Evolutionary conservation across 1,140 invertebrate species (phyloP), one percentile per base, ranked within the genome.

Genomic region (Pogonomyrmex barbatus): DNA sequence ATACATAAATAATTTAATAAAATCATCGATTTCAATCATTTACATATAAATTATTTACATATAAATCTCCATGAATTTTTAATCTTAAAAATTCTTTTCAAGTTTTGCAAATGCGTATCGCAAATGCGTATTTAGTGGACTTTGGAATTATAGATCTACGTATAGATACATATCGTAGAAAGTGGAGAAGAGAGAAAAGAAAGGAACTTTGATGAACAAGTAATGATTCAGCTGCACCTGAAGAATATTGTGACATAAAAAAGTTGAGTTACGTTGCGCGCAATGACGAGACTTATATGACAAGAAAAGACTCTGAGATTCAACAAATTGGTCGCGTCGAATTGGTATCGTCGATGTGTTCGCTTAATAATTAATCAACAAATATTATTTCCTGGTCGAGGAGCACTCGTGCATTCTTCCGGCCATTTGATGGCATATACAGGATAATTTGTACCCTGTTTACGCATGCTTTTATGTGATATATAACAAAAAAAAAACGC

Each of bases 301-400:
- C 56, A 63, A 67, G 36, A 78, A 42, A 63, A 71, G 67, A 77
- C 47, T 85, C 36, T 47, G 47, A 87, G 70, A 89, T 89, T 89
- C 85, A 87, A 89, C 60, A 87, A 52, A 88, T 14, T 85, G n/a
- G 56, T 87, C 54, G 85, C 62, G 60, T 62, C 70, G 50, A 24
- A 24, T 24, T 24, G 24, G 24, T 85, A 82, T 87, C 58, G 45
- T 76, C 67, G 47, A 62, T 84, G 67, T 89, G 77, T 73, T 39
- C 10, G 73, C 30, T 87, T 81, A 90, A 88, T 70, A 78, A 88
- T 90, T 88, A 85, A 62, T 86, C 78, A 76, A 76, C 75, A 54
- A 83, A 83, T 68, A 50, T 62, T 75, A 33, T 56, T 82, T 87
- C 17, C 88, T 67, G 30, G 10, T 79, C 54, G 17, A 90, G 85